These are phyloP conservation scores for Sebastes minor DNA, from an alignment of 2,797 vertebrate species.

Conservation along the genomic window DNA sequence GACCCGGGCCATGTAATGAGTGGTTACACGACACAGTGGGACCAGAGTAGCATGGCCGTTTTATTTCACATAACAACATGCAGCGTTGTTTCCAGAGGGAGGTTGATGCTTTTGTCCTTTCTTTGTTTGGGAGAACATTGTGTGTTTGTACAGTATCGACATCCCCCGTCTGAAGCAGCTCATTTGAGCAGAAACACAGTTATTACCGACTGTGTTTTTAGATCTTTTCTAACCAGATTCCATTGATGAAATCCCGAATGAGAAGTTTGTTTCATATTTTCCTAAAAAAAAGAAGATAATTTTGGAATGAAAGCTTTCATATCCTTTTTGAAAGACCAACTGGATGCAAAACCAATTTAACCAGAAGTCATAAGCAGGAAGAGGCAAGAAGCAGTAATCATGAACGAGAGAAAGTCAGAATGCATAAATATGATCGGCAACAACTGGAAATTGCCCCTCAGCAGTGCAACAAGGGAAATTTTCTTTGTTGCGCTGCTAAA, in stretches of 20 bases:
- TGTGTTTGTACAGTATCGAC: neutral
- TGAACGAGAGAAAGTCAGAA: conserved; percentile 21
- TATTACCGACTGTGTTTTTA: neutral
- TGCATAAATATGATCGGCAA: conserved; percentile 24
- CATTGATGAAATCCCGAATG: neutral
- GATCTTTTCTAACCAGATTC: neutral
- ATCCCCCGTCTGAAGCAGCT: neutral
- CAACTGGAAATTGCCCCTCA: conserved; percentile 31
- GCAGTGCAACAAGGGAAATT: conserved; percentile 30
- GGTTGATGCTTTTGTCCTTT: conserved; percentile 9
- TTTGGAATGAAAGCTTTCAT: neutral
- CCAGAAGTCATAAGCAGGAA: conserved; percentile 25
- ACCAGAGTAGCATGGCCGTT: conserved; percentile 10
- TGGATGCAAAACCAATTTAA: conserved; percentile 30
- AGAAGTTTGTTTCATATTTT: neutral
- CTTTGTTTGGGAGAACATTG: neutral
- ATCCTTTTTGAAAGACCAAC: neutral
- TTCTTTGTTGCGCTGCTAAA: conserved; percentile 18
- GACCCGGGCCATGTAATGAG: conserved; percentile 17
- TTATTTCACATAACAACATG: conserved; percentile 35
- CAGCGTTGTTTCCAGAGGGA: neutral
- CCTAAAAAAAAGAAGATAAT: neutral
- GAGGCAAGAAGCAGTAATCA: conserved; percentile 6
- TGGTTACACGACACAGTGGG: conserved; percentile 26
- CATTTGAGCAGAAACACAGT: neutral